Evolutionary conservation across 2,888 invertebrate genomes (phyloP).

Genomic region (Lasioglossum pauxillum): DNA sequence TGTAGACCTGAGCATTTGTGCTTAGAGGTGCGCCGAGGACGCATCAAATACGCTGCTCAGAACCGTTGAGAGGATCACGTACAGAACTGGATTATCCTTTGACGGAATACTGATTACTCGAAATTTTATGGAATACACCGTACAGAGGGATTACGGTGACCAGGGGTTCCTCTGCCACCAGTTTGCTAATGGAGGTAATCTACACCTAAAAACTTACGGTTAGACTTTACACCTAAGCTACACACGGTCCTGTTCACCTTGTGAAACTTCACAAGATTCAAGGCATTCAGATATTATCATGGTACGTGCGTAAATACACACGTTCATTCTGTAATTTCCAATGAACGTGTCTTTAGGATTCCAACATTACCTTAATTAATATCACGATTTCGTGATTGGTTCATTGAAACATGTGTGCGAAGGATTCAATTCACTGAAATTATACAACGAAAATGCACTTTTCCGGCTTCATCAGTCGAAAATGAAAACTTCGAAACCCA

Average conservation of each 20-base stretch:
- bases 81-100: slow-evolving; percentile 10
- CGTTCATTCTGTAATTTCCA: neutral
- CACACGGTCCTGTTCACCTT: neutral
- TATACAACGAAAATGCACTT: neutral
- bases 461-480: neutral
- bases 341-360: neutral
- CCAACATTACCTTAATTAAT: no score
- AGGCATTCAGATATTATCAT: neutral
- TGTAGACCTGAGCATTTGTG: neutral
- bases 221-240: neutral
- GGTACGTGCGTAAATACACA: neutral
- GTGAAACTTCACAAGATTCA: neutral
- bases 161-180: neutral
- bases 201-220: neutral
- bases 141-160: neutral
- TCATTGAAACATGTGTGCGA: neutral
- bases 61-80: neutral
- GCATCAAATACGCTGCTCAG: neutral
- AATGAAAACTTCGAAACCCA: neutral
- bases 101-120: slow-evolving; percentile 13
- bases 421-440: neutral
- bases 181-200: neutral
- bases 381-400: neutral
- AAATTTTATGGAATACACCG: neutral
- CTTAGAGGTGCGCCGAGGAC: neutral